These are phyloP conservation scores for Pseudococcus viburni DNA, from an alignment of 2,888 invertebrate species.

Conservation along the genomic window DNA sequence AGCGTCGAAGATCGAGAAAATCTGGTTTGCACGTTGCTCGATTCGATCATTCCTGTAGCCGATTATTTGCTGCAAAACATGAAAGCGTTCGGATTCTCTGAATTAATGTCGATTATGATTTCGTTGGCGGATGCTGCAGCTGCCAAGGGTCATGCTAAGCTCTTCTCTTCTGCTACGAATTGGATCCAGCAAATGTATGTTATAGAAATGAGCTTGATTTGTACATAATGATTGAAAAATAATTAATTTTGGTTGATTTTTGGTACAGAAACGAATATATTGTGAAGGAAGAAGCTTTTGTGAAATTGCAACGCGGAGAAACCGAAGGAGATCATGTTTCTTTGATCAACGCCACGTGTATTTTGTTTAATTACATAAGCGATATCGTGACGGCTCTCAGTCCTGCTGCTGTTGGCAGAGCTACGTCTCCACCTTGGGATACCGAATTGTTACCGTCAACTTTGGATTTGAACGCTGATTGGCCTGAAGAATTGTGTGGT, in stretches of 20 bases:
- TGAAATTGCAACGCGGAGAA: conserved; percentile 54
- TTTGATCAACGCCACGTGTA: conserved; percentile 81
- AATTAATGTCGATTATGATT: conserved; percentile 84
- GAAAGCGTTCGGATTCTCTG: conserved; percentile 83
- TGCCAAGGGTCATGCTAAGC: conserved; percentile 83
- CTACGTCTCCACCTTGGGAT: conserved; percentile 82
- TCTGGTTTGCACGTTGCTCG: conserved; percentile 78
- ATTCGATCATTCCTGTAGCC: conserved; percentile 82
- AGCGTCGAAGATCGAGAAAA: conserved; percentile 72
- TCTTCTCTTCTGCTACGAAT: conserved; percentile 74
- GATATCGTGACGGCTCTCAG: conserved; percentile 79
- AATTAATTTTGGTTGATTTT: neutral
- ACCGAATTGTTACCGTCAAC: conserved; percentile 77
- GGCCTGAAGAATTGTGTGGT: conserved; percentile 82
- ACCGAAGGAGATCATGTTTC: conserved; percentile 63
- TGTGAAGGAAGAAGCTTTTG: conserved; percentile 56
- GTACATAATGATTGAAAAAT: neutral
- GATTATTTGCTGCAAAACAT: conserved; percentile 74
- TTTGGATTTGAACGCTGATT: conserved; percentile 84
- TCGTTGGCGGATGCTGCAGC: conserved; percentile 88
- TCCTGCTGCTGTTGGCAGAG: conserved; percentile 69
- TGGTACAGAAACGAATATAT: conserved; percentile 45
- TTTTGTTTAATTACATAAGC: conserved; percentile 86
- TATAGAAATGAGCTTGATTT: neutral
- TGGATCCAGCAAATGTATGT: conserved; percentile 64